Conservation (phyloP, 2,113 vertebrate species). For the Nibea coibor region DNA sequence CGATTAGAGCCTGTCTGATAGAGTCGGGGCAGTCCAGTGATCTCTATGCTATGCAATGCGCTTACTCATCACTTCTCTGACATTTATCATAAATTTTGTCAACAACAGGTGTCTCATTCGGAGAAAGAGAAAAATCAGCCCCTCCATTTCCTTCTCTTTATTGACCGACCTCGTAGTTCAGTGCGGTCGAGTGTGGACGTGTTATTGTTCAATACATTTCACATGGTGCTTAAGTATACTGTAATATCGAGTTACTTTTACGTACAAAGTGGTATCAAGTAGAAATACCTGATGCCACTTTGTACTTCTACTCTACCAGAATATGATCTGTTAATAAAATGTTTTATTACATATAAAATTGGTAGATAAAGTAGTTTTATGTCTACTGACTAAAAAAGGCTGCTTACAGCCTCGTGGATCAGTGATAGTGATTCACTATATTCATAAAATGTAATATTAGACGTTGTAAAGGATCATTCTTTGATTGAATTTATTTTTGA, state of each 20-base stretch:
- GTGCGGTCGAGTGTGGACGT: background rate
- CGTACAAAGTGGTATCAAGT: no score
- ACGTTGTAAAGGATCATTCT: background rate
- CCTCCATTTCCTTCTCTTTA: conserved; percentile 21
- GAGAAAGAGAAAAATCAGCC: background rate
- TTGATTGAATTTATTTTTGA: background rate
- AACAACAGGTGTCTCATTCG: conserved; percentile 18
- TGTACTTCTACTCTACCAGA: background rate
- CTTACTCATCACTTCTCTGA: conserved; percentile 56
- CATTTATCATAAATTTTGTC: conserved; percentile 40
- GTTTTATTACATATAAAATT: background rate
- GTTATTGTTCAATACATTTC: background rate
- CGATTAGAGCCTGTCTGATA: conserved; percentile 64
- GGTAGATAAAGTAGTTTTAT: background rate
- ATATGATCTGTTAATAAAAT: background rate
- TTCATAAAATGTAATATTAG: background rate
- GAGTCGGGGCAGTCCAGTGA: conserved; percentile 33
- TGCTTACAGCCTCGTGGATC: background rate
- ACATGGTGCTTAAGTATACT: background rate
- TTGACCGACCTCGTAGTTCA: background rate
- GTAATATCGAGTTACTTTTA: background rate
- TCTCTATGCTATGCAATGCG: conserved; percentile 52
- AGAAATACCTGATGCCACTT: background rate
- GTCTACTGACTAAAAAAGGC: background rate
- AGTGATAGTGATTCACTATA: background rate